phyloP scores from a whole-genome alignment of 2,888 invertebrate genomes.

The Euclidia mi region DNA sequence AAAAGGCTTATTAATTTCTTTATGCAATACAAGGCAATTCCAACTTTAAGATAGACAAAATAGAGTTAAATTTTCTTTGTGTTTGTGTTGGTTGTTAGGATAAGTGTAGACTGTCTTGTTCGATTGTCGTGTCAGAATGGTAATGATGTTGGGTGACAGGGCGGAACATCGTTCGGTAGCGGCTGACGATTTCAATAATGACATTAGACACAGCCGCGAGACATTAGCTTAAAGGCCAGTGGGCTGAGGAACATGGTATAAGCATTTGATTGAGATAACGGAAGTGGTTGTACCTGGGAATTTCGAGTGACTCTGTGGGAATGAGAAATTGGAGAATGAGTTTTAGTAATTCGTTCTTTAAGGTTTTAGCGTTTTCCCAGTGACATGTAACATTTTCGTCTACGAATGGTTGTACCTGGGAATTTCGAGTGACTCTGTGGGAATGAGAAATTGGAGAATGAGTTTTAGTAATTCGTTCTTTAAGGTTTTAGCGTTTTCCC shows the following conservation, averaged over 20 bases:
- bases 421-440: too few species aligned
- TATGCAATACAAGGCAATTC: slow-evolving; percentile 8
- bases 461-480: too few species aligned
- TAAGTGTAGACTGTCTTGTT: slow-evolving; percentile 38
- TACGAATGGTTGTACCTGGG: too few species aligned
- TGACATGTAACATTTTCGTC: too few species aligned
- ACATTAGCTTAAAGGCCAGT: slow-evolving; percentile 64
- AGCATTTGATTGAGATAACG: slow-evolving; percentile 56
- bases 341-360: too few species aligned
- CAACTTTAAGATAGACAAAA: rapidly evolving
- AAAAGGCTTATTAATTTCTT: slow-evolving; percentile 25
- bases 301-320: too few species aligned
- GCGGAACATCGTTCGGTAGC: slow-evolving; percentile 80
- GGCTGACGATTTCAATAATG: slow-evolving; percentile 81
- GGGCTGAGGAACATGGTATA: slow-evolving; percentile 30
- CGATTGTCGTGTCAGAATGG: slow-evolving; percentile 63
- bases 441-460: too few species aligned
- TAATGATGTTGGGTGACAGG: slow-evolving; percentile 69
- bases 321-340: too few species aligned
- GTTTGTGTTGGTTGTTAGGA: slow-evolving; percentile 29
- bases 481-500: too few species aligned
- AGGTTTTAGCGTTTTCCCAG: too few species aligned
- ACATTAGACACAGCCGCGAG: slow-evolving; percentile 82
- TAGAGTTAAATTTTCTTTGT: slow-evolving; percentile 28
- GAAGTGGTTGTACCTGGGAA: too few species aligned